Conservation (phyloP, 2,113 vertebrate species). For the Zootoca vivipara region DNA sequence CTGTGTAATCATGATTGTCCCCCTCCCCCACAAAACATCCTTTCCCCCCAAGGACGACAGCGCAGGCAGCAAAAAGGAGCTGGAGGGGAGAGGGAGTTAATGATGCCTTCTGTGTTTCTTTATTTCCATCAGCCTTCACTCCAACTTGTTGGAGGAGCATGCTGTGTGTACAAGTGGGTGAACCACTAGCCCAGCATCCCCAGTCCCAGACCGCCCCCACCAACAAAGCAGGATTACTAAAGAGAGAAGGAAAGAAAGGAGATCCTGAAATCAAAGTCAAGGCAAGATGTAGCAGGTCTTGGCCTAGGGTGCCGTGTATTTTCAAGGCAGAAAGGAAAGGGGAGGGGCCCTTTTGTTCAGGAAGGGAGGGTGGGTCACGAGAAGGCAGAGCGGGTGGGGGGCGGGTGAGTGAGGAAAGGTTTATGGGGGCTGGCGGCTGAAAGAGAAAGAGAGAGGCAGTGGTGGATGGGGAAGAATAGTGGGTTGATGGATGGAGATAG, state of each 20-base stretch:
- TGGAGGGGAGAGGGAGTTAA: neutral
- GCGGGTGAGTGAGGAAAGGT: neutral
- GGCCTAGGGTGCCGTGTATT: neutral
- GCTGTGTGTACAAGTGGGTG: neutral
- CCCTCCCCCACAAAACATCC: constrained; percentile 2
- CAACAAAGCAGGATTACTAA: no score
- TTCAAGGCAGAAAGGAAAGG: neutral
- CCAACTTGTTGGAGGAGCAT: constrained; percentile 8
- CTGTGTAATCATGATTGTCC: neutral
- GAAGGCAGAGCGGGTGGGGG: neutral
- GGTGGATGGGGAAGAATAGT: neutral
- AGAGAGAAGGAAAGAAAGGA: neutral
- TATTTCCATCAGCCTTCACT: constrained; percentile 3
- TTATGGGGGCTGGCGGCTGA: neutral
- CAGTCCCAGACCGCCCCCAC: neutral
- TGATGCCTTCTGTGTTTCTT: neutral
- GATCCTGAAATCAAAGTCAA: neutral
- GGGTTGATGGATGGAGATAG: constrained; percentile 13
- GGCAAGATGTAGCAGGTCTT: neutral
- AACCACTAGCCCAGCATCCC: neutral
- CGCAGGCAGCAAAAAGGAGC: neutral
- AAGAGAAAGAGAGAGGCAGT: no score
- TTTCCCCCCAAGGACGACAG: constrained; percentile 18
- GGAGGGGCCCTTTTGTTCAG: constrained; percentile 28
- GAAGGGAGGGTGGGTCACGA: neutral